Evolutionary conservation across 37 sponge, comb jelly and placozoan species (phyloP), one percentile per base, ranked within the genome.

Genomic region (Axinella damicornis): DNA sequence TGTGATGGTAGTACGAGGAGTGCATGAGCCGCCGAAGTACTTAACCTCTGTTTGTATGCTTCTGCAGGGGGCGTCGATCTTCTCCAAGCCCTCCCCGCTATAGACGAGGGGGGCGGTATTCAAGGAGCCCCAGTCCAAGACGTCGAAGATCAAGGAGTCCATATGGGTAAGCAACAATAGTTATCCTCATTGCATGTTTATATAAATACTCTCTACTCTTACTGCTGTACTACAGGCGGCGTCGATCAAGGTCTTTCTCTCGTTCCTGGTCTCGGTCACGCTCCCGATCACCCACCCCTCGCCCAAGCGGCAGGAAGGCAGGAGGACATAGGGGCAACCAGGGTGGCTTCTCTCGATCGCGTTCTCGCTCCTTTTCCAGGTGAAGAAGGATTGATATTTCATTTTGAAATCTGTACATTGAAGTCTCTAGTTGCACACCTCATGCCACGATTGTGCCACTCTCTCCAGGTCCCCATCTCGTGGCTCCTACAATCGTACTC

Each of bases 291-390:
- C 56, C 34, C 39, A 58, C 40, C 12, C 73, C 46, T 9, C 46
- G 46, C 9, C n/a, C n/a, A n/a, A 38, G 30, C 40, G 70, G 77
- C 69, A 73, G 34, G 52, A 25, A 5, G 40, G 57, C n/a, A 32
- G 46, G 6, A 46, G 34, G 32, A 59, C 56, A 55, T 31, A 41
- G 55, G 19, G 34, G 25, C 68, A n/a, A 63, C 2, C 64, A n/a
- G n/a, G n/a, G 80, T 55, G 71, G 69, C 66, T 84, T 74, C 63
- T 84, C 84, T 11, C 58, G 76, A 56, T 84, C 84, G 2, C 56
- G 12, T 34, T 81, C 74, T 40, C 63, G 71, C 33, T 63, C 73
- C 2, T 46, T 46, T 46, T 46, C 46, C 9, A 46, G 46, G 46
- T 46, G 9, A 46, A 63, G 65, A 30, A 28, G 2, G 11, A 17